Percentiles rank a stretch among this genome's conserved stretches.
phyloP scores from a whole-genome alignment of 2,113 vertebrate species.

The Guaruba guarouba region DNA sequence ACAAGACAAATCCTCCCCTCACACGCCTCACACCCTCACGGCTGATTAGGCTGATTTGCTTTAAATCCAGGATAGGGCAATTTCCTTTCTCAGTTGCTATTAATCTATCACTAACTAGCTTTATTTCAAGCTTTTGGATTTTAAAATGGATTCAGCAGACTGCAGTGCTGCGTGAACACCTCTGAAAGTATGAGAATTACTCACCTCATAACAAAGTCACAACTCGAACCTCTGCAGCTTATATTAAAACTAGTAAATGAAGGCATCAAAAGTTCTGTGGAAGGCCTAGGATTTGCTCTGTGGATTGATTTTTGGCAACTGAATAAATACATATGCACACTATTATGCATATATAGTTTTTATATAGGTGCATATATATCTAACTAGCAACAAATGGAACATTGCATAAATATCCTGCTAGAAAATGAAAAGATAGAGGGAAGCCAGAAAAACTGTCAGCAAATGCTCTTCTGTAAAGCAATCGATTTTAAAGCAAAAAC shows the following conservation, averaged over 20 bases:
- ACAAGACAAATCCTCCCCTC: neutral
- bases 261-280: neutral
- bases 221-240: neutral
- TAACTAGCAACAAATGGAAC: conserved; percentile 16
- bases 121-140: neutral
- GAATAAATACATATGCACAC: neutral
- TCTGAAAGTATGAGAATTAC: conserved; percentile 14
- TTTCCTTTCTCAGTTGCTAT: neutral
- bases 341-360: neutral
- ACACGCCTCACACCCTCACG: neutral
- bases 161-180: neutral
- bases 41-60: neutral
- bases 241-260: conserved; percentile 25
- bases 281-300: neutral
- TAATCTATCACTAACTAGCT: neutral
- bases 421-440: neutral
- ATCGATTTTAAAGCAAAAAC: neutral
- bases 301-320: conserved; percentile 13
- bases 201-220: neutral
- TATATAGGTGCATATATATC: neutral
- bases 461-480: neutral
- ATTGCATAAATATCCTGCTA: neutral
- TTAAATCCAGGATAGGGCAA: neutral
- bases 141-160: neutral
- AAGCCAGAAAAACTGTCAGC: neutral